Conservation (phyloP, 2,888 invertebrate species). For the Yponomeuta malinellus region DNA sequence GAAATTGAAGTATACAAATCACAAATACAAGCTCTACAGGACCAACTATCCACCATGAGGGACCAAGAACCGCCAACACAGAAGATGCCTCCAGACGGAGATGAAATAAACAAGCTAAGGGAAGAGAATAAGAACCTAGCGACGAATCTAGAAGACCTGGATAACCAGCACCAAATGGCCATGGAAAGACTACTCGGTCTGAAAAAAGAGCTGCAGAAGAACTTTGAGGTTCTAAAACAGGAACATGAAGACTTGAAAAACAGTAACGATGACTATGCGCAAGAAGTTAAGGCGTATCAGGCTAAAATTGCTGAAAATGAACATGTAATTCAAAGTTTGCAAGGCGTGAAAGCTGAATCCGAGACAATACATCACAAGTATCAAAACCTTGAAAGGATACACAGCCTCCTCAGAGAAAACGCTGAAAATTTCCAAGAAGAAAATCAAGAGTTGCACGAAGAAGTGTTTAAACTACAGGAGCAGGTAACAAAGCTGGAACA, state of each 20-base stretch:
- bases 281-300: conserved; percentile 57
- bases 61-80: conserved; percentile 33
- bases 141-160: conserved; percentile 81
- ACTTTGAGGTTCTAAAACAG: conserved; percentile 64
- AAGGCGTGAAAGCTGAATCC: conserved; percentile 41
- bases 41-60: conserved; percentile 59
- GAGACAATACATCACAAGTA: conserved; percentile 65
- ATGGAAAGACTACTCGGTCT: conserved; percentile 75
- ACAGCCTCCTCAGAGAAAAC: conserved; percentile 59
- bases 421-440: conserved; percentile 72
- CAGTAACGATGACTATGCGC: conserved; percentile 60
- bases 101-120: conserved; percentile 67
- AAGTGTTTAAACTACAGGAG: conserved; percentile 66
- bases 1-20: conserved; percentile 38
- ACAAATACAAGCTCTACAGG: conserved; percentile 54
- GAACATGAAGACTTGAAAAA: conserved; percentile 64
- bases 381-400: conserved; percentile 64
- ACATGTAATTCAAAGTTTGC: conserved; percentile 47
- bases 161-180: conserved; percentile 82
- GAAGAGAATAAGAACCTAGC: conserved; percentile 76
- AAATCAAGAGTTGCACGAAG: conserved; percentile 71
- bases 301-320: conserved; percentile 63
- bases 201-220: conserved; percentile 72
- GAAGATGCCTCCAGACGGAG: conserved; percentile 41
- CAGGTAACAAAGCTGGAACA: conserved; percentile 64